Conservation (phyloP, 2,888 invertebrate genomes). For the Acanthosepion esculentum region DNA sequence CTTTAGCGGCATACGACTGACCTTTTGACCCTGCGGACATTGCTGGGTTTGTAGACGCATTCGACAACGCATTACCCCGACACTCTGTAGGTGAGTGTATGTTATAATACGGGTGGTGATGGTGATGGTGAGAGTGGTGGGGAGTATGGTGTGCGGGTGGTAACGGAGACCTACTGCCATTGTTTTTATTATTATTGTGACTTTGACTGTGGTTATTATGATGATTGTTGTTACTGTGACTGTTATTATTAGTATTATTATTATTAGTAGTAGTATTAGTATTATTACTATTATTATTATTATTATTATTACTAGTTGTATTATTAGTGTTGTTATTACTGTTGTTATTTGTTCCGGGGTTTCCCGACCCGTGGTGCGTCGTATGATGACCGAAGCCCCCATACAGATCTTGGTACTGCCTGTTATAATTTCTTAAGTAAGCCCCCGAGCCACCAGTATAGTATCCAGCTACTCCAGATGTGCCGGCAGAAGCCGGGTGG, state of each 20-base stretch:
- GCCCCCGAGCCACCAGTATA: slow-evolving; percentile 37
- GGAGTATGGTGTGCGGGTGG: neutral
- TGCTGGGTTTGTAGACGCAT: neutral
- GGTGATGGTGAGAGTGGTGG: neutral
- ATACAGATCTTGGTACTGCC: slow-evolving; percentile 36
- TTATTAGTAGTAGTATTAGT: neutral
- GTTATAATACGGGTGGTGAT: slow-evolving; percentile 34
- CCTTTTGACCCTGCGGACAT: neutral
- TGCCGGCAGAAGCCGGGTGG: slow-evolving; percentile 55
- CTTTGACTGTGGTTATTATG: neutral
- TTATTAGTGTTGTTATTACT: neutral
- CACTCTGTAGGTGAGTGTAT: neutral
- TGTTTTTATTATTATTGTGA: slow-evolving; percentile 24
- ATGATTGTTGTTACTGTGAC: neutral
- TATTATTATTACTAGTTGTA: neutral
- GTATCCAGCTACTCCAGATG: slow-evolving; percentile 1
- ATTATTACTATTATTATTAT: neutral
- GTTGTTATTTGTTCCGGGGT: neutral
- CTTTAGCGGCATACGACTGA: neutral
- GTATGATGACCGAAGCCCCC: neutral
- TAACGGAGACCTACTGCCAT: neutral
- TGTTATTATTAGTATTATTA: neutral
- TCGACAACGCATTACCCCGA: neutral
- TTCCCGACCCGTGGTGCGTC: neutral
- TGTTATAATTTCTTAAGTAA: slow-evolving; percentile 39